Evolutionary conservation across 1,140 invertebrate species (phyloP), one percentile per base, ranked within the genome.

Genomic region (Microplitis mediator): DNA sequence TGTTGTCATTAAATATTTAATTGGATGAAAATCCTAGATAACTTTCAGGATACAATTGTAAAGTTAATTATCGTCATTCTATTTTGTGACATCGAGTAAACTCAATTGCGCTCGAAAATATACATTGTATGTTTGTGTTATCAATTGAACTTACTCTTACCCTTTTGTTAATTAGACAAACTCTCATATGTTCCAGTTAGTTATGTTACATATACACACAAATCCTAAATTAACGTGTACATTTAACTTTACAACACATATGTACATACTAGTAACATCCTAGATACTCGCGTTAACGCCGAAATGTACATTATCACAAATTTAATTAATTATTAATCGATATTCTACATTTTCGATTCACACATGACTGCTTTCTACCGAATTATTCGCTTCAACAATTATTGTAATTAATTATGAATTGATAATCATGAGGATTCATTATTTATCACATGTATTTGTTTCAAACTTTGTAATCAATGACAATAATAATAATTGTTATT

Each of bases 321-420:
- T 68, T 68, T n/a, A 56, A 54, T 68, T 52, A 32, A 56, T 52
- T 51, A 52, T 66, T 68, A 68, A 68, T 68, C 16, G 51, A 54
- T 66, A 14, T 31, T 54, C 56, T 58, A 32, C 16, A 31, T 58
- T 58, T 58, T 23, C 56, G n/a, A 54, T 54, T 54, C 16, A 50
- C 13, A 54, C n/a, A 54, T 54, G 13, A 54, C n/a, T 3, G n/a
- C 8, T 31, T 58, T 58, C 16, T 23, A 23, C 23, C 4, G 16
- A 58, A 58, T 58, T 31, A 58, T 58, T 58, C 16, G 16, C 16
- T 58, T 31, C 56, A 31, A 4, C 23, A 31, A 23, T 23, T 58
- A 31, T 58, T 23, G 4, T 31, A 31, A 58, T 58, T 58, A 58
- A 58, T 58, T 58, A 8, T 58, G 9, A 11, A 16, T 23, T 23